A percentile compares a stretch with the other conserved stretches of the same genome.
Evolutionary conservation across 2,888 invertebrate genomes (phyloP).

Genomic region (Hetaerina titia): DNA sequence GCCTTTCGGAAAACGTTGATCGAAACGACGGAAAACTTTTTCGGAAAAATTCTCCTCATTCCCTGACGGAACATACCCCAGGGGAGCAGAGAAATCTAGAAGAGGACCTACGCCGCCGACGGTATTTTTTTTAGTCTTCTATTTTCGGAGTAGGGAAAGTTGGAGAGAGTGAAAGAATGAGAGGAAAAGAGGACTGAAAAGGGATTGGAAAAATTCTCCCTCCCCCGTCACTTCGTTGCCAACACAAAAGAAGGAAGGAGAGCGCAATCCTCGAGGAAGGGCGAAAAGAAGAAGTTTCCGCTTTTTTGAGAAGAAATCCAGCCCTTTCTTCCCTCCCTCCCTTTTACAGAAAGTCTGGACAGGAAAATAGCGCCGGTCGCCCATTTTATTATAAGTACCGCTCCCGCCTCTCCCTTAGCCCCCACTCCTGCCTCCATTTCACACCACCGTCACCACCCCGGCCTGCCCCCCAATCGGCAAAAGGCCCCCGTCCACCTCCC

Average conservation of each 20-base stretch:
- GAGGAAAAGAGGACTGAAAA: background rate
- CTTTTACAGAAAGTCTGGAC: background rate
- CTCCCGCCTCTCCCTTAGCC: background rate
- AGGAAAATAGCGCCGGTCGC: background rate
- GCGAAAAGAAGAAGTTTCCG: background rate
- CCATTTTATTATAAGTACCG: conserved; percentile 32
- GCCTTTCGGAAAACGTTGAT: background rate
- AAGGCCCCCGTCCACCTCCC: conserved; percentile 48
- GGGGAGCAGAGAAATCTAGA: background rate
- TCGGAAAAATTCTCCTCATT: background rate
- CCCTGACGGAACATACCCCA: background rate
- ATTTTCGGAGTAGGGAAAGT: background rate
- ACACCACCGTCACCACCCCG: background rate
- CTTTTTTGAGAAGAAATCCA: background rate
- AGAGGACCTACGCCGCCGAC: background rate
- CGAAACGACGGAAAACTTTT: conserved; percentile 1
- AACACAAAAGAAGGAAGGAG: background rate
- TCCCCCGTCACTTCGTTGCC: background rate
- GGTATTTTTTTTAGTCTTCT: background rate
- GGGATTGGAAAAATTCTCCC: conserved; percentile 16
- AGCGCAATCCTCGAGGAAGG: background rate
- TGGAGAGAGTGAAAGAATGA: background rate
- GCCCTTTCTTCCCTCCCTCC: background rate
- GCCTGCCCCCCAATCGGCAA: background rate
- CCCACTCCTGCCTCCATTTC: background rate